These are phyloP conservation scores for Falcaria lacertinaria DNA, from an alignment of 2,888 invertebrate genomes.

Conservation along the genomic window DNA sequence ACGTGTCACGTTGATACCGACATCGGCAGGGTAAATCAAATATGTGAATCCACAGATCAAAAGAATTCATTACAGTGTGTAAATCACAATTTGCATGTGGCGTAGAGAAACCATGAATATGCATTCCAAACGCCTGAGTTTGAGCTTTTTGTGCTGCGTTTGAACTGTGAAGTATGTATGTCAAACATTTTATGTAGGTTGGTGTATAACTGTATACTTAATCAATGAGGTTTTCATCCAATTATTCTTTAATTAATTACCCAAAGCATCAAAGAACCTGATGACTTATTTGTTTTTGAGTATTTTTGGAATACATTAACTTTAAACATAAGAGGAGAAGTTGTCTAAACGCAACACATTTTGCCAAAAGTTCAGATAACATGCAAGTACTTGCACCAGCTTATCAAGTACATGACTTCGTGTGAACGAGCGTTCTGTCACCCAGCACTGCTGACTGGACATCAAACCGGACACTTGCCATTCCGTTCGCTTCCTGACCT, in stretches of 20 bases:
- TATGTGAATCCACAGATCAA: constrained; percentile 79
- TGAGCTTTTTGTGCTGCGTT: constrained; percentile 68
- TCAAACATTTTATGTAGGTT: neutral
- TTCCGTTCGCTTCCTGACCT: constrained; percentile 78
- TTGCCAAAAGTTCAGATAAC: constrained; percentile 2
- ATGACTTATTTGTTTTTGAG: too few species aligned
- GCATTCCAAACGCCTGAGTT: constrained; percentile 66
- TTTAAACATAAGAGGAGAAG: too few species aligned
- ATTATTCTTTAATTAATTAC: too few species aligned
- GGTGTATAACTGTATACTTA: too few species aligned
- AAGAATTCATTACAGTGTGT: constrained; percentile 80
- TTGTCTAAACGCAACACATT: constrained; percentile 1
- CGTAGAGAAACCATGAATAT: constrained; percentile 73
- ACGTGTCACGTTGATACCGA: constrained; percentile 65
- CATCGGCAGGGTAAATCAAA: constrained; percentile 78
- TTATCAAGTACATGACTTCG: too few species aligned
- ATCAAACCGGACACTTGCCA: constrained; percentile 75
- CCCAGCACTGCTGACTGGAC: constrained; percentile 64
- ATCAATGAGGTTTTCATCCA: too few species aligned
- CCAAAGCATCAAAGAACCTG: too few species aligned
- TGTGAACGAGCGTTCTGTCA: constrained; percentile 35
- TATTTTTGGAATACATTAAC: too few species aligned
- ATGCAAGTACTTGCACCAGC: constrained; percentile 33
- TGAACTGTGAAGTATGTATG: constrained; percentile 7
- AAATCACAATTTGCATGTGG: constrained; percentile 79